A percentile compares a stretch with the other conserved stretches of the same genome.
Evolutionary conservation across 2,797 vertebrate genomes (phyloP).

Genomic region (Remorina albescens): DNA sequence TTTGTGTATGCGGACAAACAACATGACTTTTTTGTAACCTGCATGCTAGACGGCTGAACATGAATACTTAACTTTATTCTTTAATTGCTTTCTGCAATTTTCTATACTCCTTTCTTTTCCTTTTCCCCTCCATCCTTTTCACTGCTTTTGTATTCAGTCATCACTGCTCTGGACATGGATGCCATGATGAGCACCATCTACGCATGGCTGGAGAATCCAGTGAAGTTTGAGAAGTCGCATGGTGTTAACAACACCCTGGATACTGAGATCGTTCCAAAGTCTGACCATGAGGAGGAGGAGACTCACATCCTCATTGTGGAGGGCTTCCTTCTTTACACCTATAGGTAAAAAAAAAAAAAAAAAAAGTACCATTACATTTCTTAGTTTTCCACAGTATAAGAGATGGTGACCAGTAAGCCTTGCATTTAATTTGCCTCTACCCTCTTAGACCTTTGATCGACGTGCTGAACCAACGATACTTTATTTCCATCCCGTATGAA

Average conservation of each 20-base stretch:
- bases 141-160: constrained; percentile 78
- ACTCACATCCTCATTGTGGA: constrained; percentile 93
- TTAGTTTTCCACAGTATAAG: not conserved
- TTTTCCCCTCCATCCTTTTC: not conserved
- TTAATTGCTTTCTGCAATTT: constrained; percentile 37
- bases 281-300: constrained; percentile 77
- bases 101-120: constrained; percentile 17
- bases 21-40: constrained; percentile 51
- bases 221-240: constrained; percentile 95
- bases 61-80: constrained; percentile 14
- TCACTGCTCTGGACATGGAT: constrained; percentile 93
- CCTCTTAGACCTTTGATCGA: constrained; percentile 90
- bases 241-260: constrained; percentile 90
- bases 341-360: too few relatives aligned
- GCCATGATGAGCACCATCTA: constrained; percentile 95
- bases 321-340: constrained; percentile 93
- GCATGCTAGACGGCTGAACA: constrained; percentile 64
- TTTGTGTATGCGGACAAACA: constrained; percentile 28
- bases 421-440: not conserved
- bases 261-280: constrained; percentile 78
- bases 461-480: constrained; percentile 90
- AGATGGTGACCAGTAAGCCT: fast-evolving
- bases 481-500: constrained; percentile 95
- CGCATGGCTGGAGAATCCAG: constrained; percentile 90
- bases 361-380: not conserved